A percentile compares a stretch with the other conserved stretches of the same genome.
Evolutionary conservation across 2,888 invertebrate species (phyloP).

Genomic region (Lamproptera curius): DNA sequence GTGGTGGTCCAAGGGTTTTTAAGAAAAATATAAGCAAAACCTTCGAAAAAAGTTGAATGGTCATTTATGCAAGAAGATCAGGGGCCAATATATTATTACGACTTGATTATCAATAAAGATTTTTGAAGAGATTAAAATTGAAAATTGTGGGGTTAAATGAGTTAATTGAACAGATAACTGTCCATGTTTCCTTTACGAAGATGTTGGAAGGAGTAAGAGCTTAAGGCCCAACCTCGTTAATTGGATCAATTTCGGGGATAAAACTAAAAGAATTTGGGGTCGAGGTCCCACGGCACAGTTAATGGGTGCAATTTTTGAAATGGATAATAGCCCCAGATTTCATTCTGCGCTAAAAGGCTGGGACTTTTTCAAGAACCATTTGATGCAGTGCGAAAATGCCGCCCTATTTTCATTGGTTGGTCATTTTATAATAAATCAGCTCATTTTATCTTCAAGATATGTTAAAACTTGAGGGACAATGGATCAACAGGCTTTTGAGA

Average conservation of each 20-base stretch:
- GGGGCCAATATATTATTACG: conserved; percentile 38
- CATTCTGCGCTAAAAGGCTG: conserved; percentile 19
- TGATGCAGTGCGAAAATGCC: conserved; percentile 32
- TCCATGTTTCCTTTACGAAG: conserved; percentile 22
- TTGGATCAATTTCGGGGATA: conserved; percentile 25
- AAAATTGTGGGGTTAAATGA: too few relatives aligned
- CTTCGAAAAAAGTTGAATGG: conserved; percentile 38
- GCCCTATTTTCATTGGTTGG: conserved; percentile 39
- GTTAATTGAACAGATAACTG: conserved; percentile 32
- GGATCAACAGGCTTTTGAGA: conserved; percentile 29
- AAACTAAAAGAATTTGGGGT: conserved; percentile 28
- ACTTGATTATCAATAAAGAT: conserved; percentile 30
- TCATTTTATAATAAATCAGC: conserved; percentile 38
- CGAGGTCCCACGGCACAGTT: conserved; percentile 35
- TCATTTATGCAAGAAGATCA: conserved; percentile 38
- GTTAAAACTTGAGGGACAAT: conserved; percentile 33
- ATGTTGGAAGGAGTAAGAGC: not conserved
- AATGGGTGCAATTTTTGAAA: too few relatives aligned
- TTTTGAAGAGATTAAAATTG: conserved; percentile 32
- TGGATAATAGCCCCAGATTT: too few relatives aligned
- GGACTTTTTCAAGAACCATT: conserved; percentile 18
- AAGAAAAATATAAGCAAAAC: too few relatives aligned
- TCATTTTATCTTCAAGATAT: conserved; percentile 36
- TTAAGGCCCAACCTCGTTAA: not conserved
- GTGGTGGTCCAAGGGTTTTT: conserved; percentile 36